phyloP scores from a whole-genome alignment of 2,888 invertebrate species.

The Cerceris ruficornis region DNA sequence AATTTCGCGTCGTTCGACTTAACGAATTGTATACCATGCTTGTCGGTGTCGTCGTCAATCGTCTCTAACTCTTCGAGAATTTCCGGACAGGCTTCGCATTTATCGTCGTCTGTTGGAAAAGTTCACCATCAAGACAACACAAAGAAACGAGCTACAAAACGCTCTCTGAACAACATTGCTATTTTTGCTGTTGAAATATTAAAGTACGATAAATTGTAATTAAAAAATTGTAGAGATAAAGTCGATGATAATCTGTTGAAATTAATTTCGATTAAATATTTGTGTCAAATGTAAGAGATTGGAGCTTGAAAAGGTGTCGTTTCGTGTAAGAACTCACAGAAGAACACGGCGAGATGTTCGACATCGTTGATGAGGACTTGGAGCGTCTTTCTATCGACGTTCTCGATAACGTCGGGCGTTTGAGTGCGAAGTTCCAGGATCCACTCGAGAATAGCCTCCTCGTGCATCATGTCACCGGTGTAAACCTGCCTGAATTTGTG shows the following conservation, averaged over 20 bases:
- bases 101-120: slow-evolving; percentile 87
- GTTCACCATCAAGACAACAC: slow-evolving; percentile 3
- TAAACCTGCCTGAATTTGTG: slow-evolving; percentile 95
- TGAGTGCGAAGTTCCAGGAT: slow-evolving; percentile 92
- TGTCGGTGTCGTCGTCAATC: slow-evolving; percentile 95
- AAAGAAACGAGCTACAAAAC: neutral
- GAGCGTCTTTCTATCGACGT: slow-evolving; percentile 93
- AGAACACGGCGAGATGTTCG: slow-evolving; percentile 95
- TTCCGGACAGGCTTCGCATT: slow-evolving; percentile 92
- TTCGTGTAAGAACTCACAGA: slow-evolving; percentile 86
- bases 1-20: slow-evolving; percentile 95
- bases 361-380: slow-evolving; percentile 94
- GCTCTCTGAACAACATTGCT: neutral
- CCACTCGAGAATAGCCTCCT: slow-evolving; percentile 95
- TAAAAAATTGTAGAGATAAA: too few relatives aligned
- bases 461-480: slow-evolving; percentile 94
- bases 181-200: too few relatives aligned
- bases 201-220: too few relatives aligned
- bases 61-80: slow-evolving; percentile 94
- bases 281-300: slow-evolving; percentile 1
- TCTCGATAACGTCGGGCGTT: slow-evolving; percentile 94
- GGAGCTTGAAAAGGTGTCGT: neutral
- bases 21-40: slow-evolving; percentile 96
- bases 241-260: too few relatives aligned
- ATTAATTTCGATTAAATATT: neutral